Evolutionary conservation across 2,113 vertebrate genomes (phyloP).

Genomic region (Galbula dea): DNA sequence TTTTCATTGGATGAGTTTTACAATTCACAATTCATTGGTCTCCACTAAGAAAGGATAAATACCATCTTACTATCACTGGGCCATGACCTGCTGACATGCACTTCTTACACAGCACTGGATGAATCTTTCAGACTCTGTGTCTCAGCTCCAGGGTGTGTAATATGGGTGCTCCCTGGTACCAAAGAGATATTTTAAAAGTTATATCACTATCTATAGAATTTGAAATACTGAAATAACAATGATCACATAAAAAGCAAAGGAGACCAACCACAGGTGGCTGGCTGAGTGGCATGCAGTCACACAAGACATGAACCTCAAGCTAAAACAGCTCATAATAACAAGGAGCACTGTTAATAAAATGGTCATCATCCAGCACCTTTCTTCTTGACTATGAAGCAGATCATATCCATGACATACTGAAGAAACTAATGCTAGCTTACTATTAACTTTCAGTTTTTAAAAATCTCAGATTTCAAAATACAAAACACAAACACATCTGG

Average conservation of each 20-base stretch:
- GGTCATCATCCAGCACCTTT: background rate
- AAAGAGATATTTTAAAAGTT: background rate
- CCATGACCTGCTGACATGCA: background rate
- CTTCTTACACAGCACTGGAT: background rate
- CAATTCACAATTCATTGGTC: background rate
- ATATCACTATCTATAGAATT: background rate
- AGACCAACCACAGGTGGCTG: background rate
- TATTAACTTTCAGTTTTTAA: background rate
- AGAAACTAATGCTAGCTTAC: background rate
- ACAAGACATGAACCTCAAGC: background rate
- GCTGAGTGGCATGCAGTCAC: background rate
- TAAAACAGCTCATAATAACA: background rate
- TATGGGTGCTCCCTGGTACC: background rate
- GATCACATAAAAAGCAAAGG: background rate
- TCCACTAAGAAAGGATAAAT: background rate
- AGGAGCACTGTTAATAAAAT: background rate
- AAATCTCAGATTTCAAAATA: background rate
- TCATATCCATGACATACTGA: background rate
- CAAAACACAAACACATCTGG: background rate
- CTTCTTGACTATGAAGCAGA: background rate
- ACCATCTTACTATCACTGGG: background rate
- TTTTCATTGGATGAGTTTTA: background rate
- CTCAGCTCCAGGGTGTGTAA: background rate
- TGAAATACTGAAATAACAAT: background rate
- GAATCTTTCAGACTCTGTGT: background rate